Evolutionary conservation across 2,888 invertebrate species (phyloP).

Genomic region (Papilio protenor): DNA sequence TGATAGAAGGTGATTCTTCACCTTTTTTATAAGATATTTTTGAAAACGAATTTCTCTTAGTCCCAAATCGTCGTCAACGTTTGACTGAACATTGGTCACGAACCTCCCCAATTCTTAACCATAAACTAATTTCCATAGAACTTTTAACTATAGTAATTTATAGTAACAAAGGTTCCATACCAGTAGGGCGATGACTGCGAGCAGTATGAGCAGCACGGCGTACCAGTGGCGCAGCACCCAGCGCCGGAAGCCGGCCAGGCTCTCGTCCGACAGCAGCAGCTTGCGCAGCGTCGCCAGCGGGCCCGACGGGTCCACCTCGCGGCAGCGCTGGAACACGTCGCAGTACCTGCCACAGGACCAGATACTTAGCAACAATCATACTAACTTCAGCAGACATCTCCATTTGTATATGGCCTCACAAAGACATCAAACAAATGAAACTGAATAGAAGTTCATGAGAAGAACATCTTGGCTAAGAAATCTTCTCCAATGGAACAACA

Average conservation of each 20-base stretch:
- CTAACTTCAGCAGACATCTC: background rate
- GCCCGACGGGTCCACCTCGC: slow-evolving; percentile 97
- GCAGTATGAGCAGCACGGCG: slow-evolving; percentile 90
- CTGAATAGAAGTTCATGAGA: background rate
- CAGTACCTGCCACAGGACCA: slow-evolving; percentile 78
- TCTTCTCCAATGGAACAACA: background rate
- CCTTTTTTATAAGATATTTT: too few relatives aligned
- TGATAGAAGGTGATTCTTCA: too few relatives aligned
- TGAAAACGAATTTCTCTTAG: too few relatives aligned
- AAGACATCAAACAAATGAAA: background rate
- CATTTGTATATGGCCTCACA: background rate
- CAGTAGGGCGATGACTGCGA: slow-evolving; percentile 90
- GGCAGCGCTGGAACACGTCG: slow-evolving; percentile 89
- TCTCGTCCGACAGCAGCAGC: slow-evolving; percentile 94
- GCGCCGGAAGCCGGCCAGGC: slow-evolving; percentile 93
- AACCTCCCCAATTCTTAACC: too few relatives aligned
- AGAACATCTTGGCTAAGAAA: background rate
- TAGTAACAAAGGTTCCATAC: slow-evolving; percentile 85
- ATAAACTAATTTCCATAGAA: background rate
- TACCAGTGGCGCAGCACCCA: slow-evolving; percentile 97
- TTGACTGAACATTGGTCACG: too few relatives aligned
- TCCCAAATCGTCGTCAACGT: too few relatives aligned
- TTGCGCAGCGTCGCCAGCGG: slow-evolving; percentile 95
- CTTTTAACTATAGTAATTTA: background rate
- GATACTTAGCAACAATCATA: background rate